A percentile compares a stretch with the other conserved stretches of the same genome.
phyloP scores from a whole-genome alignment of 2,797 vertebrate genomes.

The Ispidina picta region DNA sequence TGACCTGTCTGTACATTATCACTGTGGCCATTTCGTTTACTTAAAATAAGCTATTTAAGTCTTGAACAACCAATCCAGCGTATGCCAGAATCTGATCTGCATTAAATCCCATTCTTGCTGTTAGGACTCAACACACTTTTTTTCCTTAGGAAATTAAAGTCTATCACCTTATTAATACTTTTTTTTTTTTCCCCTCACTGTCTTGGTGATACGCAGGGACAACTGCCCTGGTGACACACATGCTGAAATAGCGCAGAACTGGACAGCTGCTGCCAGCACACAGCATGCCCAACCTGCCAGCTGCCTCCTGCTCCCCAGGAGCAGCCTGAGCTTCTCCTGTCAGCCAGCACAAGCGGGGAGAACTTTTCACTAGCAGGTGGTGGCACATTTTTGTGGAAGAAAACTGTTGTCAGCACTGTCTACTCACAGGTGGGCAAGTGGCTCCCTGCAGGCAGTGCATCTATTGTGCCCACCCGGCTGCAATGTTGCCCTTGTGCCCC shows the following conservation, averaged over 20 bases:
- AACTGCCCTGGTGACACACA: not conserved
- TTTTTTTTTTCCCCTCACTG: rapidly evolving
- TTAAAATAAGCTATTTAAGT: not conserved
- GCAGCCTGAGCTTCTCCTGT: not conserved
- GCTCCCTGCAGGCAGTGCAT: not conserved
- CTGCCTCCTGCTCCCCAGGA: not conserved
- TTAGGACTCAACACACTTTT: not conserved
- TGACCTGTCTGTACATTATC: not conserved
- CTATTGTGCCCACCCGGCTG: not conserved
- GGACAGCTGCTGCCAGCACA: not conserved
- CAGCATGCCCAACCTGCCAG: not conserved
- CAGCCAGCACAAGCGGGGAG: not conserved
- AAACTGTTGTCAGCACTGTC: too few species aligned
- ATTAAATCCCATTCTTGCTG: not conserved
- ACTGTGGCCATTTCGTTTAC: not conserved
- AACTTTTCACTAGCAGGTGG: not conserved
- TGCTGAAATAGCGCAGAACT: not conserved
- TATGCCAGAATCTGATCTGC: not conserved
- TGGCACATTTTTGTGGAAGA: not conserved
- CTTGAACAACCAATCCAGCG: not conserved
- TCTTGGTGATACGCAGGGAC: not conserved
- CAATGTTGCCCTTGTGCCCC: not conserved
- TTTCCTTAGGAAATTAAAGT: not conserved
- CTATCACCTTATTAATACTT: not conserved
- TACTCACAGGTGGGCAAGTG: not conserved